phyloP scores from a whole-genome alignment of 2,888 invertebrate genomes.

The Drosophila suboccidentalis region DNA sequence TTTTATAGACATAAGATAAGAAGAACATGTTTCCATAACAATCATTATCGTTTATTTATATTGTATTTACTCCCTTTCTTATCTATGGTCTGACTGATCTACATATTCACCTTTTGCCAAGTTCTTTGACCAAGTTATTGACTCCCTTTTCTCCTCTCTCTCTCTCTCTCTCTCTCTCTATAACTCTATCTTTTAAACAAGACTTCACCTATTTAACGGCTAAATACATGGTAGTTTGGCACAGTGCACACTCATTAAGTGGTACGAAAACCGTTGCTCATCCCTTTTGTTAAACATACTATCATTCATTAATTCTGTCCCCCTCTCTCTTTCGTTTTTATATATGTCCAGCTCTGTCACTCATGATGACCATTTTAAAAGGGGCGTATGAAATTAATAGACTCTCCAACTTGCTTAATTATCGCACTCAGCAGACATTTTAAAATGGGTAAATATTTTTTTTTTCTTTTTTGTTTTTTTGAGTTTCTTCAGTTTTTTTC shows the following conservation, averaged over 20 bases:
- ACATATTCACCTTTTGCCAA: slow-evolving; percentile 10
- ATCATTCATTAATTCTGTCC: slow-evolving; percentile 26
- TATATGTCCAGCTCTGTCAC: slow-evolving; percentile 4
- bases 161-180: too few species aligned
- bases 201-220: slow-evolving; percentile 14
- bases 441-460: slow-evolving; percentile 69
- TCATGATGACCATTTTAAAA: slow-evolving; percentile 48
- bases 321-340: neutral
- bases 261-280: slow-evolving; percentile 45
- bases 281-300: slow-evolving; percentile 43
- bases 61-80: neutral
- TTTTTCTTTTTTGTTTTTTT: slow-evolving; percentile 5
- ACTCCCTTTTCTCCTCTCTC: neutral
- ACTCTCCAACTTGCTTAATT: slow-evolving; percentile 72
- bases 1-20: slow-evolving; percentile 4
- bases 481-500: slow-evolving; percentile 16
- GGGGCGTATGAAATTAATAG: slow-evolving; percentile 79
- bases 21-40: neutral
- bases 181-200: neutral
- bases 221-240: slow-evolving; percentile 16
- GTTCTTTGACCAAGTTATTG: slow-evolving; percentile 20
- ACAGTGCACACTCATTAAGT: slow-evolving; percentile 53
- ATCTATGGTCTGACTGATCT: slow-evolving; percentile 8
- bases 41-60: slow-evolving; percentile 10
- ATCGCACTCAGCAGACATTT: slow-evolving; percentile 64